A percentile compares a stretch with the other conserved stretches of the same genome.
phyloP scores from a whole-genome alignment of 2,113 vertebrate genomes.

The Catagonus wagneri region DNA sequence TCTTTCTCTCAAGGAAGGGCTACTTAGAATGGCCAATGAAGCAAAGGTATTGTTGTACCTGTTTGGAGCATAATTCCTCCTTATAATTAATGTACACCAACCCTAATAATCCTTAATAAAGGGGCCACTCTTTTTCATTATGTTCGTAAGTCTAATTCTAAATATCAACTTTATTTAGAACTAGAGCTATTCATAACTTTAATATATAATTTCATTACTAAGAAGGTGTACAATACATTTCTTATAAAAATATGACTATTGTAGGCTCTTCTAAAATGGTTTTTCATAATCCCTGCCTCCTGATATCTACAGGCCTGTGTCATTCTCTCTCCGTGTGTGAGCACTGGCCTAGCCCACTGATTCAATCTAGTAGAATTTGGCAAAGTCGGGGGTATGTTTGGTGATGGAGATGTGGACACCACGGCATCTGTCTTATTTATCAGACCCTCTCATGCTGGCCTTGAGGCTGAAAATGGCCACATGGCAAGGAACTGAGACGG shows the following conservation, averaged over 20 bases:
- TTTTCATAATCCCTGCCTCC: no score
- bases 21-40: neutral
- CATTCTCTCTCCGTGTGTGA: neutral
- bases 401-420: no score
- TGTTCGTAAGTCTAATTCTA: neutral
- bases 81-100: neutral
- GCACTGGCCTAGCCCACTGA: rapidly evolving
- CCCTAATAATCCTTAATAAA: neutral
- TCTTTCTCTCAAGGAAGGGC: neutral
- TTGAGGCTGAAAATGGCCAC: neutral
- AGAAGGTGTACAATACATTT: neutral
- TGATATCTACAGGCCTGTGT: no score
- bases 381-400: neutral
- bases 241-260: neutral
- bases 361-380: neutral
- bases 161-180: neutral
- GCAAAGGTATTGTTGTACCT: neutral
- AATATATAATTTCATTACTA: neutral
- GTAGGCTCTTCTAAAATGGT: neutral
- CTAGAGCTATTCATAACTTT: neutral
- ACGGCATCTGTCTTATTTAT: neutral
- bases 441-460: neutral
- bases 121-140: neutral
- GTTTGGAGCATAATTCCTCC: neutral
- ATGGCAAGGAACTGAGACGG: rapidly evolving